These are phyloP conservation scores for Pycnonotus jocosus DNA, from an alignment of 2,113 vertebrate genomes.

Conservation along the genomic window DNA sequence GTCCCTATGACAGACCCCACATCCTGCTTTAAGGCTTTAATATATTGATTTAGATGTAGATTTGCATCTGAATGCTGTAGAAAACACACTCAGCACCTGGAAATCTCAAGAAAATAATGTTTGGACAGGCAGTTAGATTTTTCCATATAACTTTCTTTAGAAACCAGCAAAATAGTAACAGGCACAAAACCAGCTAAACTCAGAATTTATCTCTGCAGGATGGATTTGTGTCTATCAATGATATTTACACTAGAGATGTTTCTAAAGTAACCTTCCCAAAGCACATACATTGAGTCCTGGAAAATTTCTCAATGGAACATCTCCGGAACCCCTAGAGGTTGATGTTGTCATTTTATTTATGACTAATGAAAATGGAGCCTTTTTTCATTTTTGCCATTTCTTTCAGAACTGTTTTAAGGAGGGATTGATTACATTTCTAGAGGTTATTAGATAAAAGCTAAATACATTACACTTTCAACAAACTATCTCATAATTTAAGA, in stretches of 20 bases:
- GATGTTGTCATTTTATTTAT: constrained; percentile 66
- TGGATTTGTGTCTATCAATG: neutral
- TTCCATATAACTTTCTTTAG: neutral
- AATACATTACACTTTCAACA: constrained; percentile 86
- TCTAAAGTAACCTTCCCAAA: constrained; percentile 28
- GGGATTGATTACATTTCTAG: constrained; percentile 74
- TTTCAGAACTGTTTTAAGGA: constrained; percentile 70
- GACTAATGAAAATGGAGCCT: constrained; percentile 70
- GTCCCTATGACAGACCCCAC: neutral
- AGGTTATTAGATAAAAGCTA: constrained; percentile 80
- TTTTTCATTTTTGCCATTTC: constrained; percentile 67
- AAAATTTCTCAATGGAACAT: constrained; percentile 60
- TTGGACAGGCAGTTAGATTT: neutral
- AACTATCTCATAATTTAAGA: constrained; percentile 83
- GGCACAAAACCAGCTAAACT: neutral
- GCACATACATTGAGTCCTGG: constrained; percentile 8
- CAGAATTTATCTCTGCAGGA: neutral
- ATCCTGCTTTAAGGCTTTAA: neutral
- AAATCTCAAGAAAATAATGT: neutral
- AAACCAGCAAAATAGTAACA: constrained; percentile 16
- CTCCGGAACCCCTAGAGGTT: constrained; percentile 50
- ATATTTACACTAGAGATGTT: neutral
- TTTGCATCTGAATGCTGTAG: neutral
- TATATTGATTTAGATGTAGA: neutral
- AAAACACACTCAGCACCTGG: neutral